Evolutionary conservation across 2,797 vertebrate genomes (phyloP).

Genomic region (Molossus molossus): DNA sequence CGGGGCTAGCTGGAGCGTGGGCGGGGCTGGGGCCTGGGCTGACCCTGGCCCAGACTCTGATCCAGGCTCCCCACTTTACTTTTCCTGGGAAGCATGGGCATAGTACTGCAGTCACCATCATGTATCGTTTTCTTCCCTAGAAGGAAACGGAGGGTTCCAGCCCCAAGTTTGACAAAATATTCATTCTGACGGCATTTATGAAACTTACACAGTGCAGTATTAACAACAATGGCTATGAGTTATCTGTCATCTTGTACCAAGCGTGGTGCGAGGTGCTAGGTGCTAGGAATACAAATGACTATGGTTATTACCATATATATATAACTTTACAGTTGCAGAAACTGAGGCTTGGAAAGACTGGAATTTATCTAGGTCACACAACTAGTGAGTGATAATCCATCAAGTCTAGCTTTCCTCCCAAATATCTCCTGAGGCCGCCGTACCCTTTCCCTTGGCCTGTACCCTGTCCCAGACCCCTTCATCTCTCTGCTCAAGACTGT

Average conservation of each 20-base stretch:
- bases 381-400: background rate
- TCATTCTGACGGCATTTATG: background rate
- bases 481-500: background rate
- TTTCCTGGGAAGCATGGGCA: background rate
- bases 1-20: background rate
- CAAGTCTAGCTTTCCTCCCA: background rate
- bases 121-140: background rate
- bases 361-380: background rate
- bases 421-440: background rate
- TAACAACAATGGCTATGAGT: background rate
- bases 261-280: background rate
- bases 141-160: background rate
- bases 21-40: background rate
- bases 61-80: accelerated
- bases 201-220: background rate
- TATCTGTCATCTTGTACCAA: background rate
- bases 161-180: background rate
- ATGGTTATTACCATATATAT: background rate
- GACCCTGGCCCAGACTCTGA: background rate
- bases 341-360: background rate
- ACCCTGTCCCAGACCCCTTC: background rate
- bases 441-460: background rate
- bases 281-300: background rate
- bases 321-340: slow-evolving; percentile 30
- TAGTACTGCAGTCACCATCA: background rate